These are phyloP conservation scores for Mastomys natalensis DNA, from an alignment of 2,113 vertebrate genomes.

Conservation along the genomic window DNA sequence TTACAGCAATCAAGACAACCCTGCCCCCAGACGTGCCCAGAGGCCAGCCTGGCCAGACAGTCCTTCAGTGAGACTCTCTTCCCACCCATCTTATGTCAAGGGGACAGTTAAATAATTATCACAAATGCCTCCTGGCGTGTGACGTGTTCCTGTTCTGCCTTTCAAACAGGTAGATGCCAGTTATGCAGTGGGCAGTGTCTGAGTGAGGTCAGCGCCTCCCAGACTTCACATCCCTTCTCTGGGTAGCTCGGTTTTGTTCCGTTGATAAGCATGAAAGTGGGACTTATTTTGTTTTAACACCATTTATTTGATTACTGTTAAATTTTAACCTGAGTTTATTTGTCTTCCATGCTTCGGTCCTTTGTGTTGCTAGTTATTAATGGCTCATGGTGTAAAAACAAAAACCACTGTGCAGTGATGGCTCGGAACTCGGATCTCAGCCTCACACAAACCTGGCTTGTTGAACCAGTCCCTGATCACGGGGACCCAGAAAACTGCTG, in stretches of 20 bases:
- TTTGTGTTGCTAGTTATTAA: neutral
- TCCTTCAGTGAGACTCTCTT: neutral
- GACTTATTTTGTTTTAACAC: neutral
- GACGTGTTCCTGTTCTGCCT: neutral
- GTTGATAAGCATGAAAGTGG: neutral
- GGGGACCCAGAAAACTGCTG: neutral
- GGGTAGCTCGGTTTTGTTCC: neutral
- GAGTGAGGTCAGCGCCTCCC: neutral
- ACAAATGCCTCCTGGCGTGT: neutral
- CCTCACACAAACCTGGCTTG: neutral
- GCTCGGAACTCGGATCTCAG: neutral
- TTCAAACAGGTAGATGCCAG: neutral
- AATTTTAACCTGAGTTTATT: constrained; percentile 45
- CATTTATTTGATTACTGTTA: constrained; percentile 50
- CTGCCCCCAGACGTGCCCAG: neutral
- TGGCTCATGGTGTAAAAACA: neutral
- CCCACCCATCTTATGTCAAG: neutral
- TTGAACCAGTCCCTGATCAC: neutral
- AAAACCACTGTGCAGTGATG: neutral
- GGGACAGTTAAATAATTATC: neutral
- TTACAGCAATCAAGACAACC: neutral
- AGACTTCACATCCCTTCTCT: neutral
- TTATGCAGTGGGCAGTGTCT: neutral
- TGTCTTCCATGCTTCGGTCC: constrained; percentile 9
- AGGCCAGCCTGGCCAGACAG: neutral